A percentile compares a stretch with the other conserved stretches of the same genome.
Evolutionary conservation across 2,797 vertebrate genomes (phyloP).

Genomic region (Phoxinus dragarum): DNA sequence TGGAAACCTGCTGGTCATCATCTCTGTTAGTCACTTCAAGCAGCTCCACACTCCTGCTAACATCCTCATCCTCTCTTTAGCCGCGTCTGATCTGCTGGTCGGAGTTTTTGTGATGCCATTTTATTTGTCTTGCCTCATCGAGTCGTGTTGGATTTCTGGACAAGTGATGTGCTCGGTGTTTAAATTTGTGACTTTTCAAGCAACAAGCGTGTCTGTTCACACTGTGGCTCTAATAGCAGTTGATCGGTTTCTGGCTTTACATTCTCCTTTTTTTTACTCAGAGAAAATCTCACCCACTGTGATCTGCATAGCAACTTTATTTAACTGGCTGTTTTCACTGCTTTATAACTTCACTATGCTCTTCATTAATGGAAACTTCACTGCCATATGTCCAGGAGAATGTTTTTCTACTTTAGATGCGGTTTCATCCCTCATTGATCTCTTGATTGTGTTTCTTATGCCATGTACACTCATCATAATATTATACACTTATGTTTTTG

Average conservation of each 20-base stretch:
- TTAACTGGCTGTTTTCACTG: constrained; percentile 53
- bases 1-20: too few relatives aligned
- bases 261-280: constrained; percentile 46
- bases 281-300: constrained; percentile 40
- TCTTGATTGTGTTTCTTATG: constrained; percentile 33
- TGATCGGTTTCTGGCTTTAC: constrained; percentile 52
- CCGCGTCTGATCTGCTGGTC: constrained; percentile 12
- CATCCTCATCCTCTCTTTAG: too few relatives aligned
- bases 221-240: constrained; percentile 56
- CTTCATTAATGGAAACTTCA: too few relatives aligned
- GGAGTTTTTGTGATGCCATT: constrained; percentile 58
- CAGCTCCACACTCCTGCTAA: too few relatives aligned
- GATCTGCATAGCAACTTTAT: background rate
- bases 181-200: constrained; percentile 46
- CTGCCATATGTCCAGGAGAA: too few relatives aligned
- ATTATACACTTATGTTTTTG: constrained; percentile 11
- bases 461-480: constrained; percentile 28
- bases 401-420: background rate
- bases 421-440: constrained; percentile 43
- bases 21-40: too few relatives aligned
- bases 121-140: constrained; percentile 53
- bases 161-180: constrained; percentile 39
- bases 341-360: constrained; percentile 5
- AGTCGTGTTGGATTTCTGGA: constrained; percentile 51
- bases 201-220: constrained; percentile 51